Evolutionary conservation across 2,888 invertebrate genomes (phyloP), one percentile per base, ranked within the genome.

Genomic region (Athetis lepigone): DNA sequence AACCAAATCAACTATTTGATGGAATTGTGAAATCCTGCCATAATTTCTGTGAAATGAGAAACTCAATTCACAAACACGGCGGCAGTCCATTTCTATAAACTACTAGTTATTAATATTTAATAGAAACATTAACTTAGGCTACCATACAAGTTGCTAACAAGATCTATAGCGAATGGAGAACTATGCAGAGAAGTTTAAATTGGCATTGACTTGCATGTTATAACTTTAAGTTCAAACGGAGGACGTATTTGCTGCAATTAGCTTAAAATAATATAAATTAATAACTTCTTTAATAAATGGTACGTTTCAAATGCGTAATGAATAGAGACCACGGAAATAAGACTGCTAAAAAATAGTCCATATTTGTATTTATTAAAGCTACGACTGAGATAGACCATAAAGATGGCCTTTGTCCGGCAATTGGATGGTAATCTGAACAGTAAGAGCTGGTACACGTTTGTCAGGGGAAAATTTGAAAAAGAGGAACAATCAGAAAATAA

Each of bases 181-280:
- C 61, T 65, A 51, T 61, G 55, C 54, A 16, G 7, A 16, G 7
- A 60, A 75, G 70, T 75, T 70, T 66, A 55, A 66, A 79, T 63
- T 70, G 47, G 19, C 65, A 62, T 70, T 62, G 46, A 65, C 52
- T 60, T 42, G 8, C 19, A 7, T 56, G 43, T 36, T 33, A 16
- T 3, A 21, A 43, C 39, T 39, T 51, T 36, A 13, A 9, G 29
- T 19, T 39, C 16, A 42, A 33, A 19, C 50, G 9, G 58, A 13
- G 13, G 45, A 39, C 11, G 8, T 50, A 9, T 36, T 18, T 9
- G 16, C 36, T n/a, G 2, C 0, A 18, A 68, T 37, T 27, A 56
- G 9, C 4, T 33, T 42, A 4, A 13, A 8, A 1, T 9, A 23
- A 3, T 9, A 23, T 5, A n/a, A n/a, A n/a, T n/a, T n/a, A n/a